These are phyloP conservation scores for Carassius auratus DNA, from an alignment of 2,113 vertebrate genomes.

Conservation along the genomic window DNA sequence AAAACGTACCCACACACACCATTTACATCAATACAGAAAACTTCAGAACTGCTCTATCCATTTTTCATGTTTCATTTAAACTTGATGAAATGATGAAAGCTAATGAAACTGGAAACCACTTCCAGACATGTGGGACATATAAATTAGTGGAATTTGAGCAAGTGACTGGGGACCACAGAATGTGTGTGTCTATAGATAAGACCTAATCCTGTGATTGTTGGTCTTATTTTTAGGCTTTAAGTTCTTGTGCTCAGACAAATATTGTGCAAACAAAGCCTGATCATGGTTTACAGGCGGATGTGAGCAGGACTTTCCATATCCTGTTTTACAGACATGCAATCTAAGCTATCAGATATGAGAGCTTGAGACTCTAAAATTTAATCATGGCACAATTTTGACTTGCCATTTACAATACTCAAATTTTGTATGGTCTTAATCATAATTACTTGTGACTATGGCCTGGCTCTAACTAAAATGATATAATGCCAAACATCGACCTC, in stretches of 20 bases:
- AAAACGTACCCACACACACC: not conserved
- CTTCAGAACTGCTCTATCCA: conserved; percentile 26
- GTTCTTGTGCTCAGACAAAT: not conserved
- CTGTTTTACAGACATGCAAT: not conserved
- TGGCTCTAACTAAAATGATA: not conserved
- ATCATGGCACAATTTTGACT: not conserved
- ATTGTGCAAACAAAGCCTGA: conserved; percentile 4
- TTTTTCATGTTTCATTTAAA: conserved; percentile 27
- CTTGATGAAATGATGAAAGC: conserved; percentile 44
- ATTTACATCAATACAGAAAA: conserved; percentile 25
- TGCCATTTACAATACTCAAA: not conserved
- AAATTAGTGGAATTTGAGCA: not conserved
- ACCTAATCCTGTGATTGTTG: not conserved
- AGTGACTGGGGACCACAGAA: not conserved
- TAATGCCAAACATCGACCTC: not conserved
- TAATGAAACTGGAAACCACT: conserved; percentile 20
- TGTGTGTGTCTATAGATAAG: conserved; percentile 4
- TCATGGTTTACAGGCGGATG: not conserved
- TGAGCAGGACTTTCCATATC: conserved; percentile 17
- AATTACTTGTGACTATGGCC: not conserved
- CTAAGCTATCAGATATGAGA: not conserved
- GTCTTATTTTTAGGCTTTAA: conserved; percentile 9
- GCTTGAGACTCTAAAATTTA: not conserved
- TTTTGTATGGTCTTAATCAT: not conserved
- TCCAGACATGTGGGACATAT: not conserved